These are phyloP conservation scores for Lepeophtheirus nordmannii DNA, from an alignment of 2,888 invertebrate species.

Conservation along the genomic window DNA sequence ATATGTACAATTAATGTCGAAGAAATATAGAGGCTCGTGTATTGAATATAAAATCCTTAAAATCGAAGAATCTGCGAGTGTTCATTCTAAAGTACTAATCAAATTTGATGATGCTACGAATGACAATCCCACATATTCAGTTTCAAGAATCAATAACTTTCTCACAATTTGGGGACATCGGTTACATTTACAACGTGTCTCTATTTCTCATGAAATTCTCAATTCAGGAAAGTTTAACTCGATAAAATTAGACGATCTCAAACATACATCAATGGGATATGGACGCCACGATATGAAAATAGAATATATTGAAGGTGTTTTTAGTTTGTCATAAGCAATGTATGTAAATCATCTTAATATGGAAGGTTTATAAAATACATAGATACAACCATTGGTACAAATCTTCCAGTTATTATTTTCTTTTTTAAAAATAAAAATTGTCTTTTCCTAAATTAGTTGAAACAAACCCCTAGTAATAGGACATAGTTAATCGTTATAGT, in stretches of 20 bases:
- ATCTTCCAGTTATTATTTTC: too few species aligned
- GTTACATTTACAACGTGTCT: not conserved
- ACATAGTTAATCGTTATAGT: too few species aligned
- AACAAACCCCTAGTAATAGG: too few species aligned
- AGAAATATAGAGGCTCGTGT: not conserved
- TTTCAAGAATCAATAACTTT: not conserved
- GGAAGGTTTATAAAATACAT: too few species aligned
- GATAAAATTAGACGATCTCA: not conserved
- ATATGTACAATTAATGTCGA: not conserved
- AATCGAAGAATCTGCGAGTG: not conserved
- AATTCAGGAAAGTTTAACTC: not conserved
- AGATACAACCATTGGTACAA: too few species aligned
- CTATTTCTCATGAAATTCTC: not conserved
- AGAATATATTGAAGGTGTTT: not conserved
- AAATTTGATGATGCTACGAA: slow-evolving; percentile 4
- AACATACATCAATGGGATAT: not conserved
- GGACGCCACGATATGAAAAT: not conserved
- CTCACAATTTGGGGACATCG: slow-evolving; percentile 1
- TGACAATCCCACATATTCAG: not conserved
- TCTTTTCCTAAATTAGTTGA: too few species aligned
- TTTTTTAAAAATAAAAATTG: too few species aligned
- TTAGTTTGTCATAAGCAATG: not conserved
- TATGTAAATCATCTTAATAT: too few species aligned
- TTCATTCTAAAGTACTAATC: not conserved
- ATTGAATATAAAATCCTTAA: not conserved